Base-by-base conservation (phyloP, 1,140 invertebrate species). In the Cecropterus lyciades region DNA sequence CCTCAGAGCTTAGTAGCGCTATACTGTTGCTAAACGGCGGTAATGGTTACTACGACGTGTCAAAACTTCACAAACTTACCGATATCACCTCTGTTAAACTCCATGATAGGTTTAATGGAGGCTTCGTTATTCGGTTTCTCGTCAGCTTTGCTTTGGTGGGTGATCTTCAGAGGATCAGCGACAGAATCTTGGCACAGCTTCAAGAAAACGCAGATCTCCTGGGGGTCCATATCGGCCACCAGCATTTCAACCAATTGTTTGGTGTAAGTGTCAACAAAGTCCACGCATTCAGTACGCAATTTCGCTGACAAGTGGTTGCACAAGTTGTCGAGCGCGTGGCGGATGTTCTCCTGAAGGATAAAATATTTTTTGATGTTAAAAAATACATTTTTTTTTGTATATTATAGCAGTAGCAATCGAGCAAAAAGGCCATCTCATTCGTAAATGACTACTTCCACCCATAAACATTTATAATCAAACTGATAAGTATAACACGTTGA, bases 171-270 rank as follows among this genome's bases (percentile, higher is more conserved):
- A 0, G 81, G 87, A 24, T 87, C 82, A 70, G 85, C 49, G 73
- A 65, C 43, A 80, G 91, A 77, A 66, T 93, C 90, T 9, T 77
- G 77, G 72, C 96, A 97, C 1, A 97, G 89, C 79, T 96, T 95
- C 4, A 97, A 79, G 70, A 94, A 95, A 7, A 94, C 94, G 69
- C 97, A 98, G 52, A 97, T 94, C 92, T 97, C 95, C 72, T 97
- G 93, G 1, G 96, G 94, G 70, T 95, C 94, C 55, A 97, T 93
- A 75, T 98, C 95, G 46, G 95, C 95, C 0, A 97, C 77, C 1
- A 98, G 77, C 94, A 96, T 95, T 65, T 97, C 95, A 40, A 97
- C 89, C 13, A 98, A 85, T 76, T 96, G 94, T 65, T 95, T 94
- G 3, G 95, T 94, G 80, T 98, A 97, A 0, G 93, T 93, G 57